Evolutionary conservation across 2,113 vertebrate species (phyloP), one percentile per base, ranked within the genome.

Genomic region (Numida meleagris): DNA sequence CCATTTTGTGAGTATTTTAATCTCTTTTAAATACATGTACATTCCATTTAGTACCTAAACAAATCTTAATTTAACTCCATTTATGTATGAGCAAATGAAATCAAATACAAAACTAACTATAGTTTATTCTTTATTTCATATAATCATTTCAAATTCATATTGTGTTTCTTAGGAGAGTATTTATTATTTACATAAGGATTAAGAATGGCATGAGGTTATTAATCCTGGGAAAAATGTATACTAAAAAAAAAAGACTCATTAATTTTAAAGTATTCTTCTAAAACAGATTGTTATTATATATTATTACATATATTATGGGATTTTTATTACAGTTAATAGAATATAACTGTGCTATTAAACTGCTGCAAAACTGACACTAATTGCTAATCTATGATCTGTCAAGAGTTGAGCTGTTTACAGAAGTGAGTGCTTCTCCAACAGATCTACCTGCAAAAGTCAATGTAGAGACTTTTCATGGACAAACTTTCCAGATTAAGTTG

Each of bases 381-480:
- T 72, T 79, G 7, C 3, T 88, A 55, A 85, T 66, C 10, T 77
- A 21, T 76, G 45, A 62, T 78, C 23, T 89, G 27, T 68, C 67
- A 79, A 45, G 65, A 10, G 8, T 15, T 61, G 50, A 87, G 13
- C 20, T 86, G 19, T 73, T 92, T 61, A 51, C 4, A 67, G 85
- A 88, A 40, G 5, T 31, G 66, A 63, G 4, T 2, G 58, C 48
- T 71, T 78, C 6, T 82, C 81, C 90, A 10, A 6, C 11, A 50
- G 20, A 67, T 20, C 34, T 72, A 62, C 24, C 38, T 71, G 18
- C 7, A 75, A 48, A 88, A 59, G 8, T 72, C 24, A 10, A 3
- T 15, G 4, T 31, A 42, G 31, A 10, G 17, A 14, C 1, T 23
- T 46, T 38, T 33, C 0, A 1, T 13, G 7, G 16, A 38, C 42